A percentile compares a stretch with the other conserved stretches of the same genome.
Conservation (phyloP, 2,113 vertebrate genomes). For the Apus apus region DNA sequence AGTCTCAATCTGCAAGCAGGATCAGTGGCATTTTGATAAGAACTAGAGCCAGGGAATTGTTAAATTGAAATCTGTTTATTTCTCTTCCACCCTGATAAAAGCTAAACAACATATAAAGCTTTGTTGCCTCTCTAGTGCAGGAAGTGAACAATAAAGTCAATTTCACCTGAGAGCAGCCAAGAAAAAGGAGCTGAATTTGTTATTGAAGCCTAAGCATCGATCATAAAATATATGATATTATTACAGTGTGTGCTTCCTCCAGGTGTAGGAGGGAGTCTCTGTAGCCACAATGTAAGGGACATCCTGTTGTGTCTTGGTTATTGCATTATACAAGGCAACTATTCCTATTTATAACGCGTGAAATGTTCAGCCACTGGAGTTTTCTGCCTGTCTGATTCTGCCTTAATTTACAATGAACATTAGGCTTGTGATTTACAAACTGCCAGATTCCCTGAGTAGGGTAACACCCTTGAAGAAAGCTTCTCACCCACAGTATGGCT, state of each 20-base stretch:
- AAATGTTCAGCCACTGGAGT: neutral
- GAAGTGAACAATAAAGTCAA: constrained; percentile 6
- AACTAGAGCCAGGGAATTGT: neutral
- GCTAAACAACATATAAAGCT: neutral
- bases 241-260: neutral
- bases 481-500: neutral
- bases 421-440: constrained; percentile 28
- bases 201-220: constrained; percentile 18
- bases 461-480: neutral
- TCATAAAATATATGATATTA: neutral
- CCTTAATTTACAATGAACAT: constrained; percentile 33
- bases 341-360: neutral
- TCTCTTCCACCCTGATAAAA: neutral
- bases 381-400: constrained; percentile 30
- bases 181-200: constrained; percentile 1
- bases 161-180: constrained; percentile 8
- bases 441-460: neutral
- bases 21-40: neutral
- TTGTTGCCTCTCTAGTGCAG: neutral
- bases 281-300: neutral
- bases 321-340: neutral
- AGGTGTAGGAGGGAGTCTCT: neutral
- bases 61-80: neutral
- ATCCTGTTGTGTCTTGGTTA: neutral
- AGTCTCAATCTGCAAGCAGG: neutral